Conservation (phyloP, 1,140 invertebrate species). For the Apis dorsata region DNA sequence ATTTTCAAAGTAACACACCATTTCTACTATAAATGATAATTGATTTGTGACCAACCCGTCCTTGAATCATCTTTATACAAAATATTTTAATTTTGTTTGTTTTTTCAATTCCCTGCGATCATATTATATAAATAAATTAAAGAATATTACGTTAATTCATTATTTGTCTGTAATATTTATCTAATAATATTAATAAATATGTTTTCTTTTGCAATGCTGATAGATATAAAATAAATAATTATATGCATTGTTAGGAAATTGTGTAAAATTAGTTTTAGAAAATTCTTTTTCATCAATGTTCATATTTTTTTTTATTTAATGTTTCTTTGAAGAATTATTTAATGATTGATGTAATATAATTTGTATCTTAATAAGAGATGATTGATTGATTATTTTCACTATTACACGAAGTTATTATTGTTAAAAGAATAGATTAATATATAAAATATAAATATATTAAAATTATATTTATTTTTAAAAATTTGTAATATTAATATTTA, state of each 20-base stretch:
- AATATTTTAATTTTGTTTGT: not conserved
- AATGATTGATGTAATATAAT: constrained; percentile 57
- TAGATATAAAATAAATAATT: constrained; percentile 25
- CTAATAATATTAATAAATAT: not conserved
- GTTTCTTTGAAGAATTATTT: constrained; percentile 35
- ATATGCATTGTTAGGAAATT: constrained; percentile 27
- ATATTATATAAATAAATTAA: not conserved
- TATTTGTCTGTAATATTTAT: constrained; percentile 28
- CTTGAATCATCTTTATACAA: constrained; percentile 25
- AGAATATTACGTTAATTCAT: not conserved
- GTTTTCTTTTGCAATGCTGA: constrained; percentile 1
- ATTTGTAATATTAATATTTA: not conserved
- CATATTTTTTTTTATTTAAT: constrained; percentile 16
- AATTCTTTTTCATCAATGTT: constrained; percentile 18
- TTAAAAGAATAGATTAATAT: not conserved
- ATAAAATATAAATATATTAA: not conserved
- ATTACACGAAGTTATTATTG: constrained; percentile 14
- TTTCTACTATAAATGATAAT: constrained; percentile 23
- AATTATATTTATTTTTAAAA: not conserved
- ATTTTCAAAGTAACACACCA: constrained; percentile 3
- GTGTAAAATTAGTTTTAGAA: constrained; percentile 31
- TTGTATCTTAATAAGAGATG: constrained; percentile 20
- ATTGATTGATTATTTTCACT: constrained; percentile 50
- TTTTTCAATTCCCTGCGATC: not conserved
- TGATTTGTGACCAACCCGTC: constrained; percentile 36